Conservation (phyloP, 2,888 invertebrate species). For the Mesochorus sp. region DNA sequence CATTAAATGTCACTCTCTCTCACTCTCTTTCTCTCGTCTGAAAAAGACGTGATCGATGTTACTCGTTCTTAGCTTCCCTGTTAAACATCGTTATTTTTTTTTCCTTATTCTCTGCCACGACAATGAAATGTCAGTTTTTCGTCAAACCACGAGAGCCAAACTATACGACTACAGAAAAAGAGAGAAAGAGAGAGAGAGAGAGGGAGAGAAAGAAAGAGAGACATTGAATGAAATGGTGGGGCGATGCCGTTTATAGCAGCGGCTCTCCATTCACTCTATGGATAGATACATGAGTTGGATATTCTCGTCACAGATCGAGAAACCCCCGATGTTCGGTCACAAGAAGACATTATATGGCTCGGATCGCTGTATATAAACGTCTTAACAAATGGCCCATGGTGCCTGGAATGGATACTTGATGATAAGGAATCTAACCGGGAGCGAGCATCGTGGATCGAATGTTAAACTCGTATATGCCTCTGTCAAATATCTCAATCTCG, state of each 20-base stretch:
- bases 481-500: constrained; percentile 63
- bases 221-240: no score
- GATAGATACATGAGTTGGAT: constrained; percentile 10
- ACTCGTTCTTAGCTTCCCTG: constrained; percentile 56
- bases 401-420: constrained; percentile 52
- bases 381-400: constrained; percentile 61
- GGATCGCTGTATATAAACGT: constrained; percentile 44
- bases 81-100: constrained; percentile 33
- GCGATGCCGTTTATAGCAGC: no score
- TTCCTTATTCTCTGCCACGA: background rate
- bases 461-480: constrained; percentile 34
- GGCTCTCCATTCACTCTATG: background rate
- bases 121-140: background rate
- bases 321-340: constrained; percentile 11
- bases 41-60: constrained; percentile 76
- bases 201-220: no score
- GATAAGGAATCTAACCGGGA: constrained; percentile 62
- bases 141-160: background rate
- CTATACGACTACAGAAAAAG: no score
- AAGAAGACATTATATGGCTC: constrained; percentile 30
- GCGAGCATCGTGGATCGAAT: constrained; percentile 25
- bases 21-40: no score
- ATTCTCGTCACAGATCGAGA: constrained; percentile 21
- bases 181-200: no score
- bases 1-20: constrained; percentile 76